Evolutionary conservation across 2,113 vertebrate species (phyloP), one percentile per base, ranked within the genome.

Genomic region (Tyrannus savana): DNA sequence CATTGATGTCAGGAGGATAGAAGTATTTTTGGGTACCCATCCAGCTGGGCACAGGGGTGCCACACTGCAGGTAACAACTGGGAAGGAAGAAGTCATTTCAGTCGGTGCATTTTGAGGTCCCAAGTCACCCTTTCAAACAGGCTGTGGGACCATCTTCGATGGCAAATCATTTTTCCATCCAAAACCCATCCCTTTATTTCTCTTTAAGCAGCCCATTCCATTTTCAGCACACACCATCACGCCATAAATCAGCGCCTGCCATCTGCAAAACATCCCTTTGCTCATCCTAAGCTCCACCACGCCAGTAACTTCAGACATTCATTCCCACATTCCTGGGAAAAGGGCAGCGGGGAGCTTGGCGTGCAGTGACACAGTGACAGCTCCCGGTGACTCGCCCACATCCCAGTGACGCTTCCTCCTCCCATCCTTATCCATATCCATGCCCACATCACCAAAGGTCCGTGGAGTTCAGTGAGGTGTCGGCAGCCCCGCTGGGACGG

Each of bases 301-400:
- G 1, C 74, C 7, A 1, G 7, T 25, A 15, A 19, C 71, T 73
- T 46, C 30, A 14, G 35, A 9, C 5, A 5, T 41, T 94, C 5
- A 5, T 41, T 94, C 56, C 53, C 82, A 5, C 1, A 2, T 41
- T 82, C 73, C 59, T 39, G 67, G 37, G 84, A 41, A 13, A 28
- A 31, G 24, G 69, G 44, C 72, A 58, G 10, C 0, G 2, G 56
- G 74, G 77, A 81, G 7, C 69, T 31, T 59, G 47, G 35, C 0
- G 0, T 53, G 53, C 85, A 7, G 66, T 27, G 73, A 8, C 8
- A 4, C 6, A 3, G 3, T 5, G 2, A 71, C 5, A 2, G 23
- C 58, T 73, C 47, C 15, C 5, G 1, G 39, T 6, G 17, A 10
- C 52, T 71, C 23, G 47, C 49, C 41, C 3, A 1, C 28, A 62